Evolutionary conservation across 2,888 invertebrate genomes (phyloP).

Genomic region (Brachylomia viminalis): DNA sequence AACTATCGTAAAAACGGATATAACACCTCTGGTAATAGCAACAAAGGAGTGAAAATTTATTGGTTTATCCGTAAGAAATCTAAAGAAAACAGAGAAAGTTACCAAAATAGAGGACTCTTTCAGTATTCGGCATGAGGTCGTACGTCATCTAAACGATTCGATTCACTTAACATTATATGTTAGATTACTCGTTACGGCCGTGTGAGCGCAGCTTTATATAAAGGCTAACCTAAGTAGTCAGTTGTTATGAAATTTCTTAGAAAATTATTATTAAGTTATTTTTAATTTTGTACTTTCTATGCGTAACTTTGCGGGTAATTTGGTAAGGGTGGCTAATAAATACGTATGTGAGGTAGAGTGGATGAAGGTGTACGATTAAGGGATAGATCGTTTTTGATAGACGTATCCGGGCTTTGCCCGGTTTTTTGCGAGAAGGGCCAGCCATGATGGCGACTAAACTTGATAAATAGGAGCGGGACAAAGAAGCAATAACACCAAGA

Average conservation of each 20-base stretch:
- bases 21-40: slow-evolving; percentile 48
- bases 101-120: slow-evolving; percentile 44
- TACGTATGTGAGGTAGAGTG: background rate
- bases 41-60: slow-evolving; percentile 60
- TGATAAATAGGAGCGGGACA: slow-evolving; percentile 43
- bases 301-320: background rate
- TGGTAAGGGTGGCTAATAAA: slow-evolving; percentile 1
- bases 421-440: slow-evolving; percentile 32
- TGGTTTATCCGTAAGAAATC: slow-evolving; percentile 48
- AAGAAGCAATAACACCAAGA: slow-evolving; percentile 36
- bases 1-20: slow-evolving; percentile 59
- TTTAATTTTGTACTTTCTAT: slow-evolving; percentile 32
- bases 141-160: slow-evolving; percentile 52
- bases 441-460: slow-evolving; percentile 26
- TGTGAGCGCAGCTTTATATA: slow-evolving; percentile 37
- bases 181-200: slow-evolving; percentile 35
- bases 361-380: slow-evolving; percentile 19
- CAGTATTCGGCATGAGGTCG: slow-evolving; percentile 30
- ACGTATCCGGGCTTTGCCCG: background rate
- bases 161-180: slow-evolving; percentile 55
- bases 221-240: slow-evolving; percentile 19
- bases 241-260: slow-evolving; percentile 38
- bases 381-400: slow-evolving; percentile 21
- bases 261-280: slow-evolving; percentile 38
- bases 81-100: slow-evolving; percentile 43